These are phyloP conservation scores for Enteromius treurensis DNA, from an alignment of 2,797 vertebrate genomes.

Conservation along the genomic window DNA sequence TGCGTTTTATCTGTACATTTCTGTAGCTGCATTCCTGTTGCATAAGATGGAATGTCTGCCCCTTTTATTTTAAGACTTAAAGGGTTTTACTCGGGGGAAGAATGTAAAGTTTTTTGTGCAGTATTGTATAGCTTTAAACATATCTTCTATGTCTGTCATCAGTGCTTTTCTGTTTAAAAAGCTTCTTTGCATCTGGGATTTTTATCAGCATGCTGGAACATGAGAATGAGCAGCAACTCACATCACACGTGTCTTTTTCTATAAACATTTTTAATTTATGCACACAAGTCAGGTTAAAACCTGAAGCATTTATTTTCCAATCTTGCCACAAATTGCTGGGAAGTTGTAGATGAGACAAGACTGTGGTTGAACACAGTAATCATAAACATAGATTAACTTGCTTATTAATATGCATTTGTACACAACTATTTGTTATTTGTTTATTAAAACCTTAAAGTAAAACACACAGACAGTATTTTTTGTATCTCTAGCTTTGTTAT, in stretches of 20 bases:
- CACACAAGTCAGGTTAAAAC: constrained; percentile 21
- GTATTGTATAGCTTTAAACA: background rate
- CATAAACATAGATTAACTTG: constrained; percentile 4
- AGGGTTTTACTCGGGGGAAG: background rate
- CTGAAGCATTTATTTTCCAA: background rate
- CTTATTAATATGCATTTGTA: constrained; percentile 12
- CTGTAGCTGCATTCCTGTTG: background rate
- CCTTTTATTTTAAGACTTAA: background rate
- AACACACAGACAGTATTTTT: background rate
- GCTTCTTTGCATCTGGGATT: constrained; percentile 1
- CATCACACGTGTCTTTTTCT: constrained; percentile 4
- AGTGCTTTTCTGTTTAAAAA: background rate
- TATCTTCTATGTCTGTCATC: background rate
- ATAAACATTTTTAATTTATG: constrained; percentile 22
- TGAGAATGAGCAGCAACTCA: background rate
- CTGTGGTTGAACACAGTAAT: constrained; percentile 22
- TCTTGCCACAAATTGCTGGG: constrained; percentile 16
- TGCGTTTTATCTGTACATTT: background rate
- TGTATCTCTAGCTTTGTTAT: background rate
- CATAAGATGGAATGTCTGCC: background rate
- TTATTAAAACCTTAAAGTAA: background rate
- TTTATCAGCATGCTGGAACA: constrained; percentile 19
- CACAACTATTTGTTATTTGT: background rate
- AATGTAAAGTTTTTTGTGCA: background rate
- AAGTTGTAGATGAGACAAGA: constrained; percentile 32